Evolutionary conservation across 2,888 invertebrate species (phyloP).

Genomic region (Heliconius ismenius): DNA sequence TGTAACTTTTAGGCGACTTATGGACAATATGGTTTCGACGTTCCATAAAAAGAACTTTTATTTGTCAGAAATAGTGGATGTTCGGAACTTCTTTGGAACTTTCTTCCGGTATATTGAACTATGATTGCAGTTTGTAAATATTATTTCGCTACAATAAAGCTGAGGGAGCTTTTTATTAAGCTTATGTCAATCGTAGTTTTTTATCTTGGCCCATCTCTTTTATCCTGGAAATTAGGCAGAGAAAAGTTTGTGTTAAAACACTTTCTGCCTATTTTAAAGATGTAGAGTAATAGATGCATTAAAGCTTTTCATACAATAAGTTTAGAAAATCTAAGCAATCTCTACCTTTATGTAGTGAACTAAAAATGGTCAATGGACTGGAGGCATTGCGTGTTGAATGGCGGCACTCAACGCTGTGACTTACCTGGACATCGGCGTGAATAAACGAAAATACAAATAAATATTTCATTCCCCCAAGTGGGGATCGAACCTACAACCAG

Average conservation of each 20-base stretch:
- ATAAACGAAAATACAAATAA: no score
- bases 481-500: no score
- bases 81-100: conserved; percentile 23
- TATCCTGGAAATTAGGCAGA: not conserved
- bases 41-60: conserved; percentile 26
- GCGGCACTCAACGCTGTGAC: no score
- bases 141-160: not conserved
- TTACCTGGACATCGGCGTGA: no score
- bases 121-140: conserved; percentile 23
- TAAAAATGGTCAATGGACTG: no score
- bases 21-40: conserved; percentile 22
- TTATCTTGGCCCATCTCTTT: not conserved
- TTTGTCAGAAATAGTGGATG: conserved; percentile 14
- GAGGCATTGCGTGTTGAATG: no score
- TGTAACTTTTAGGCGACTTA: conserved; percentile 20
- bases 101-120: conserved; percentile 22
- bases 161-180: conserved; percentile 9
- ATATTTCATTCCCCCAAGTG: no score
- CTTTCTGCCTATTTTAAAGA: not conserved
- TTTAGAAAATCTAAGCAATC: no score
- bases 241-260: not conserved
- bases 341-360: no score
- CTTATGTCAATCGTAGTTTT: conserved; percentile 1
- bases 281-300: not conserved
- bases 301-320: no score